A percentile compares a stretch with the other conserved stretches of the same genome.
Conservation (phyloP, 2,113 vertebrate genomes). For the Sylvilagus bachmani region DNA sequence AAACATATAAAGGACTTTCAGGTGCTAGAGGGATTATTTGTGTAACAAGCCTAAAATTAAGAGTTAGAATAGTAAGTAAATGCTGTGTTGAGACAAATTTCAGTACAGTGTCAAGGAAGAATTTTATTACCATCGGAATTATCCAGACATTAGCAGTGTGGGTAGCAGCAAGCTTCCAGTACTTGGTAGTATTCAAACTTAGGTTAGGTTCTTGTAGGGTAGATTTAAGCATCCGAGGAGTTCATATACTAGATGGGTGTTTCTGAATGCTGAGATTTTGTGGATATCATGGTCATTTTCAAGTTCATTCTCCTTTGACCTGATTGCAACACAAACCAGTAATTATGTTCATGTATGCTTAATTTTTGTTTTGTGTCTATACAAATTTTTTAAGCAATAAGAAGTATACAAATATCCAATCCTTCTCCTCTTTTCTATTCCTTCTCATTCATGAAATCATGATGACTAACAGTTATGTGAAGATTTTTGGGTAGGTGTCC, state of each 20-base stretch:
- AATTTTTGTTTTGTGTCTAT: not conserved
- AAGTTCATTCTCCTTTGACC: not conserved
- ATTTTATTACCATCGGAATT: not conserved
- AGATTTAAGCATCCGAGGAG: not conserved
- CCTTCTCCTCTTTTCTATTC: not conserved
- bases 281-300: not conserved
- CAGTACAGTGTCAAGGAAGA: not conserved
- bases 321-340: not conserved
- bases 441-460: not conserved
- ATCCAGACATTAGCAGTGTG: not conserved
- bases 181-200: not conserved
- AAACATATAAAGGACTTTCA: not conserved
- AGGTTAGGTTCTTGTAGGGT: not conserved
- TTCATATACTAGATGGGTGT: not conserved
- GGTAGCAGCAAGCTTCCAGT: not conserved
- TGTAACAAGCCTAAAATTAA: not conserved
- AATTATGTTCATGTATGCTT: not conserved
- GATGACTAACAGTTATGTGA: not conserved
- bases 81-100: not conserved
- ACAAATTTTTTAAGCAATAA: not conserved
- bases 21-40: not conserved
- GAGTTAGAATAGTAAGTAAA: conserved; percentile 35
- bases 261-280: not conserved
- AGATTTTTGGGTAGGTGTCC: not conserved
- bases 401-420: not conserved